Conservation (phyloP, 1,140 invertebrate species). For the Nymphalis io region DNA sequence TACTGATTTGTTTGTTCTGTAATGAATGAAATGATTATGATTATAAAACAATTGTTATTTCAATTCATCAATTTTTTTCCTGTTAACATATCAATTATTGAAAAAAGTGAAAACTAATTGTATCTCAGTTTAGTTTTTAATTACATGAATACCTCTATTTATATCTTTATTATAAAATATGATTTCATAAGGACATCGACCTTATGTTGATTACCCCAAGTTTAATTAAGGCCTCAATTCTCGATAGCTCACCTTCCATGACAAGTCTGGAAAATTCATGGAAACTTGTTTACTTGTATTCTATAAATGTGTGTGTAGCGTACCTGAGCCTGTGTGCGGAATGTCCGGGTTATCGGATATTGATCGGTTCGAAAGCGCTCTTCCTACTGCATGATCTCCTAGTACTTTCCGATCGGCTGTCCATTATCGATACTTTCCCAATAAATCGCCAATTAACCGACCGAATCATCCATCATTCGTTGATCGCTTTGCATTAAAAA, state of each 20-base stretch:
- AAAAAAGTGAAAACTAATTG: too few relatives aligned
- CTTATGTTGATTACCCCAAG: background rate
- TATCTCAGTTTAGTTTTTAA: too few relatives aligned
- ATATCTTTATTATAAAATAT: too few relatives aligned
- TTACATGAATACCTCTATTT: too few relatives aligned
- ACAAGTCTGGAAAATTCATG: conserved; percentile 33
- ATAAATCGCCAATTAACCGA: conserved; percentile 35
- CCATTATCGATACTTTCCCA: conserved; percentile 68
- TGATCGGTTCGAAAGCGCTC: conserved; percentile 73
- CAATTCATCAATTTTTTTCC: too few relatives aligned
- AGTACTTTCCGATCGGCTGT: conserved; percentile 74
- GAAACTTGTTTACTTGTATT: conserved; percentile 1
- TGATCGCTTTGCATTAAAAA: conserved; percentile 5
- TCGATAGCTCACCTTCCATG: background rate
- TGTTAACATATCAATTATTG: too few relatives aligned
- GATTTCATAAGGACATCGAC: background rate
- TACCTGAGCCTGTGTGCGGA: conserved; percentile 53
- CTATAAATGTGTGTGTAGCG: conserved; percentile 34
- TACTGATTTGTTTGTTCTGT: too few relatives aligned
- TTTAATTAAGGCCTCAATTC: conserved; percentile 4
- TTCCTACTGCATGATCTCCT: conserved; percentile 50
- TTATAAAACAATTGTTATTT: too few relatives aligned
- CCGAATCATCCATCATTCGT: conserved; percentile 4
- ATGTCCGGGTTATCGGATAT: conserved; percentile 67
- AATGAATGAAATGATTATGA: too few relatives aligned